phyloP scores from a whole-genome alignment of 2,888 invertebrate genomes.

The Orgyia antiqua region DNA sequence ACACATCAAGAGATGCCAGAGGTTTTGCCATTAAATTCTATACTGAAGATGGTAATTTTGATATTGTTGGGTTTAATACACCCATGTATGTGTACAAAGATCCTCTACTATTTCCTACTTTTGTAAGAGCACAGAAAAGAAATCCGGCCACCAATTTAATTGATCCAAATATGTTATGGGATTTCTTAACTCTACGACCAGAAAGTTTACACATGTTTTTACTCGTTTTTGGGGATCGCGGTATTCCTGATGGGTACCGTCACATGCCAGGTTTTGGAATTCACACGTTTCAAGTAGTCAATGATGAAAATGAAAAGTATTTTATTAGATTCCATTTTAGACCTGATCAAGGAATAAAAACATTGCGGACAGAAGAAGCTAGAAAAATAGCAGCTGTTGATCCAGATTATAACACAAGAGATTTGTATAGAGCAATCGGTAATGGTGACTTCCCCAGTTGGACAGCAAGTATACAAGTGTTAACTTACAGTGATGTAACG shows the following conservation, averaged over 20 bases:
- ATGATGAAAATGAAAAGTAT: slow-evolving; percentile 80
- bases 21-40: slow-evolving; percentile 95
- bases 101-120: slow-evolving; percentile 90
- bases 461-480: slow-evolving; percentile 87
- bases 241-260: slow-evolving; percentile 92
- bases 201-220: slow-evolving; percentile 89
- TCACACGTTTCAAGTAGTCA: slow-evolving; percentile 92
- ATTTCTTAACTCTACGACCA: slow-evolving; percentile 89
- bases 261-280: slow-evolving; percentile 95
- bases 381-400: slow-evolving; percentile 81
- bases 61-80: slow-evolving; percentile 91
- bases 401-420: slow-evolving; percentile 91
- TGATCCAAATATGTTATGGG: slow-evolving; percentile 94
- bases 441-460: slow-evolving; percentile 84
- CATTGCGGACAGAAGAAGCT: slow-evolving; percentile 81
- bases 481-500: slow-evolving; percentile 88
- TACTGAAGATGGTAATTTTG: slow-evolving; percentile 92
- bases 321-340: slow-evolving; percentile 93
- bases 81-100: slow-evolving; percentile 93
- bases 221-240: slow-evolving; percentile 90
- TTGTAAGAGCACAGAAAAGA: slow-evolving; percentile 94
- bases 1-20: slow-evolving; percentile 89
- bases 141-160: slow-evolving; percentile 91
- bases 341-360: slow-evolving; percentile 91
- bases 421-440: slow-evolving; percentile 90